phyloP scores from a whole-genome alignment of 2,888 invertebrate genomes.

The Epistrophella euchroma region DNA sequence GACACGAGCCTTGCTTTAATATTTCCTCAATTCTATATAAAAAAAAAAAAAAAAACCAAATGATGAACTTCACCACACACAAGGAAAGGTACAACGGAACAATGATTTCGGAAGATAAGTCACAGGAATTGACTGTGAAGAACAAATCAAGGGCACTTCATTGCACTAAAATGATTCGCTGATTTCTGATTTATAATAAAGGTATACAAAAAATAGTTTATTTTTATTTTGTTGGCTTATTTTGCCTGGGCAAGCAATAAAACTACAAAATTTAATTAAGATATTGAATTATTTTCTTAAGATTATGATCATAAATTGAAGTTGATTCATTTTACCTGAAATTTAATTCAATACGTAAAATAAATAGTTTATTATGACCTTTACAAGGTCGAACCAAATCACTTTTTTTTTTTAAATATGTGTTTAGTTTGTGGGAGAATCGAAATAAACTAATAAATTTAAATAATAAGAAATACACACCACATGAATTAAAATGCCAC shows the following conservation, averaged over 20 bases:
- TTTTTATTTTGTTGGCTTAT: not conserved
- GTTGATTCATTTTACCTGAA: not conserved
- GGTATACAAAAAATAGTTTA: no score
- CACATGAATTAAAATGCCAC: not conserved
- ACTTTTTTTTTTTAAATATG: not conserved
- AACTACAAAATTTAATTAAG: not conserved
- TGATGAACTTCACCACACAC: not conserved
- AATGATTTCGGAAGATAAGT: not conserved
- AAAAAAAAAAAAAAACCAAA: not conserved
- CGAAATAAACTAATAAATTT: not conserved
- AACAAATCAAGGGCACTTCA: not conserved
- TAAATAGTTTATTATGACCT: not conserved
- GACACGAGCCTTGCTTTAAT: constrained; percentile 9
- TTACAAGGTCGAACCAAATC: not conserved
- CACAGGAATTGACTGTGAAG: not conserved
- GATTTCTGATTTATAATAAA: not conserved
- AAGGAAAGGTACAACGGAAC: not conserved
- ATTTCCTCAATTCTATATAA: constrained; percentile 10
- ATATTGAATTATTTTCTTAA: not conserved
- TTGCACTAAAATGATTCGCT: not conserved
- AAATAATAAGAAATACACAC: no score
- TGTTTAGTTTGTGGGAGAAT: not conserved
- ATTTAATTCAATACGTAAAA: not conserved
- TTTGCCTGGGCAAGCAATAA: not conserved
- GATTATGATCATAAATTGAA: not conserved